Evolutionary conservation across 2,888 invertebrate genomes (phyloP), one percentile per base, ranked within the genome.

Genomic region (Baccha elongata): DNA sequence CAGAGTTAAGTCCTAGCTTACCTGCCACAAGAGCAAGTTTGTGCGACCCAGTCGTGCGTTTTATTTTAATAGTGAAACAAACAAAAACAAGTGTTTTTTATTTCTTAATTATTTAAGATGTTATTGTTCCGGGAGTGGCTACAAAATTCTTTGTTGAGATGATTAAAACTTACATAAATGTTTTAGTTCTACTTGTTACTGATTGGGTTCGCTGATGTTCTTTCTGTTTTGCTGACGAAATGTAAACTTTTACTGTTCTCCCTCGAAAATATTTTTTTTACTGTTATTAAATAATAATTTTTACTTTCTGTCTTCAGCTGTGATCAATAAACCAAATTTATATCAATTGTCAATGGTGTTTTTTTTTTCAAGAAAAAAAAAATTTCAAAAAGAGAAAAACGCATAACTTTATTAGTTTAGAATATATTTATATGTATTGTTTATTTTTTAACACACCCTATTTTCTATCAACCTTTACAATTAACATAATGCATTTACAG

Each of bases 131-230:
- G n/a, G n/a, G n/a, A n/a, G n/a, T n/a, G n/a, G n/a, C n/a, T n/a
- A n/a, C n/a, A n/a, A n/a, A n/a, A n/a, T n/a, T n/a, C n/a, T n/a
- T n/a, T n/a, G n/a, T n/a, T n/a, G n/a, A n/a, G n/a, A n/a, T n/a
- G n/a, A n/a, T n/a, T n/a, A n/a, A n/a, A n/a, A n/a, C n/a, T n/a
- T n/a, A n/a, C n/a, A n/a, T n/a, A n/a, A n/a, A n/a, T n/a, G n/a
- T n/a, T n/a, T n/a, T n/a, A n/a, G n/a, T 23, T 64, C 65, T 58
- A 11, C 71, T 46, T 71, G 37, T 81, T 81, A 7, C 81, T 76
- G 81, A 71, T 76, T 81, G 81, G 71, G 71, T 62, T 71, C 81
- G 35, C 40, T 75, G 75, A 32, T 81, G 40, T 81, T 71, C 17
- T 60, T 44, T 62, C 40, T 76, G 4, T 62, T 62, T 67, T 52